Base-by-base conservation (phyloP, 2,113 vertebrate genomes). In the Sinocyclocheilus anshuiensis region DNA sequence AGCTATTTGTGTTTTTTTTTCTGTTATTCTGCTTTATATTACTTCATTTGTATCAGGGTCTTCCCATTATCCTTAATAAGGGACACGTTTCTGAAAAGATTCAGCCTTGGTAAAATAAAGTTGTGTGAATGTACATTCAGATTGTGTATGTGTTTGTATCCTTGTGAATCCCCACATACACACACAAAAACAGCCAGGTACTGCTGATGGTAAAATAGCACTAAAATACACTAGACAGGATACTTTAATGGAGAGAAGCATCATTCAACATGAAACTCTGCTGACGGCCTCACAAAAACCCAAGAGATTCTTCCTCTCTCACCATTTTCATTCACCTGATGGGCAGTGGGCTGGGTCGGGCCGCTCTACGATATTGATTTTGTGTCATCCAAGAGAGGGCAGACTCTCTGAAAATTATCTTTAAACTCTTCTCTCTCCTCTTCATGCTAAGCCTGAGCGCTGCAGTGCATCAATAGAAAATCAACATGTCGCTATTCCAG, bases 341-440 rank as follows among this genome's bases (percentile, higher is more conserved):
- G 75, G 86, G 55, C 65, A 65, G 71, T 15, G 61, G 84, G 80
- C 48, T 33, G 71, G 82, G 61, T 24, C 24, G 78, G 36, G 76
- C 72, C 24, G 12, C 75, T 84, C 72, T 77, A 45, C 59, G 33
- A 42, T 74, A 87, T 87, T 42, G 88, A 87, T 87, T 89, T 89
- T 84, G 76, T 77, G 81, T 86, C 87, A 61, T 75, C 76, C 77
- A 26, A 12, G 18, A 53, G 71, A 76, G 39, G 76, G 74, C 74
- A 26, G 71, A 80, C 81, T 84, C 81, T 85, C 81, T 72, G 26
- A 86, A 80, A 86, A 63, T 83, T 57, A 76, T 84, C 65, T 79
- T 63, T 78, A 50, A 76, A 67, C 77, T 78, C 57, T 36, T 75
- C 71, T 82, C 78, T 29, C 45, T 80, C 84, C 36, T 69, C 29